phyloP scores from a whole-genome alignment of 2,797 vertebrate species.

The Thaleichthys pacificus region DNA sequence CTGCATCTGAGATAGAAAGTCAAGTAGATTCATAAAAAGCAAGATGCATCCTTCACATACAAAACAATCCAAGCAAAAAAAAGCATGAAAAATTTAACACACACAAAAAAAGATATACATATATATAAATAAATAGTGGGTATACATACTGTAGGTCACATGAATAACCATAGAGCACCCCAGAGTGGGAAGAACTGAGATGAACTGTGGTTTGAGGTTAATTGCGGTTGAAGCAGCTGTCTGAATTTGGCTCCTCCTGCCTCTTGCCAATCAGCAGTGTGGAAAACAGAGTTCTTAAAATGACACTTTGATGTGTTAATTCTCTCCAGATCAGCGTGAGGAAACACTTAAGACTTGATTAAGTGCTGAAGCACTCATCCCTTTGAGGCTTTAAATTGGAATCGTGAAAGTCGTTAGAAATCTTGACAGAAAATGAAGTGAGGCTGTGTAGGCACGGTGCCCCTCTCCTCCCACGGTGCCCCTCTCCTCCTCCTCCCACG shows the following conservation, averaged over 20 bases:
- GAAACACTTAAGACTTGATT: slow-evolving; percentile 1
- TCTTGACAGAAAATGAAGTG: no score
- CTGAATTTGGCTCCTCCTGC: background rate
- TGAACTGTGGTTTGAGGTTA: no score
- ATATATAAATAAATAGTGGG: background rate
- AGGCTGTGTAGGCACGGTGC: no score
- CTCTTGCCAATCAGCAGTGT: background rate
- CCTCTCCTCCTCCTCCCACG: no score
- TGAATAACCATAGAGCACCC: no score
- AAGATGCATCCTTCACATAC: no score
- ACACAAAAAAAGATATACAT: no score
- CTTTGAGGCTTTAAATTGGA: background rate
- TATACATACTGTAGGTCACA: background rate
- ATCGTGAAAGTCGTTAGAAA: background rate
- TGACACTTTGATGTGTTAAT: slow-evolving; percentile 6
- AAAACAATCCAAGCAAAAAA: no score
- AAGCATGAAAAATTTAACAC: no score
- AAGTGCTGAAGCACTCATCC: background rate
- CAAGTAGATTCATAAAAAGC: no score
- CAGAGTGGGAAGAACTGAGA: no score
- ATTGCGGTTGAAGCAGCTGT: background rate
- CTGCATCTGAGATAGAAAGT: background rate
- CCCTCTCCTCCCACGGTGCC: no score
- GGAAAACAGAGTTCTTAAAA: background rate
- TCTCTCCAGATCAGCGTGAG: background rate